phyloP scores from a whole-genome alignment of 2,797 vertebrate species.

The Percopsis omiscomaycus region DNA sequence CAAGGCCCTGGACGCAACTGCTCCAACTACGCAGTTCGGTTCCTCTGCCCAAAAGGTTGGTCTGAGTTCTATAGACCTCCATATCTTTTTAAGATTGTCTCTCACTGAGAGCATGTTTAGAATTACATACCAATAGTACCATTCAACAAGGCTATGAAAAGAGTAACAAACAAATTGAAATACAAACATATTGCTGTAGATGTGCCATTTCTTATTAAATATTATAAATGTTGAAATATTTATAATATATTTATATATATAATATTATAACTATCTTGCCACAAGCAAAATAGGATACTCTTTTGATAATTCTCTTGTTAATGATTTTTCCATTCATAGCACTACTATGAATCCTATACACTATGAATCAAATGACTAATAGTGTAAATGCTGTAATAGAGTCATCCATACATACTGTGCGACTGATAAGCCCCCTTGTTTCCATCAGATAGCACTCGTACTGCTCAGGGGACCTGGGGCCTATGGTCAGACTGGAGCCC shows the following conservation, averaged over 20 bases:
- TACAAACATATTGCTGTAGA: too few species aligned
- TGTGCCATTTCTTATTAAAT: too few species aligned
- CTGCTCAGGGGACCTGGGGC: constrained; percentile 77
- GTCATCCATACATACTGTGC: not conserved
- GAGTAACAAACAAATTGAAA: too few species aligned
- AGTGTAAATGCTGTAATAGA: not conserved
- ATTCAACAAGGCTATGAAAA: not conserved
- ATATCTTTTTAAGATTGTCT: not conserved
- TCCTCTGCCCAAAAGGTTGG: constrained; percentile 83
- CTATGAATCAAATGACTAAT: not conserved
- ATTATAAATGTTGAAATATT: too few species aligned
- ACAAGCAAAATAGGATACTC: too few species aligned
- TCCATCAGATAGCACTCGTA: constrained; percentile 42
- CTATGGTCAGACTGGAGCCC: constrained; percentile 89
- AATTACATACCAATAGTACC: too few species aligned
- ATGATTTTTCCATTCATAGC: too few species aligned
- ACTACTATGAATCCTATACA: not conserved
- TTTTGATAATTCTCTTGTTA: too few species aligned
- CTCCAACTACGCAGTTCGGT: constrained; percentile 89
- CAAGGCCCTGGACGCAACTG: constrained; percentile 83
- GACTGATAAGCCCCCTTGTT: not conserved
- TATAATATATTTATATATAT: too few species aligned
- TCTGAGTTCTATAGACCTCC: not conserved
- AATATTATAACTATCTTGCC: too few species aligned
- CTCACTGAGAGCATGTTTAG: too few species aligned